Percentiles rank a stretch among this genome's conserved stretches.
phyloP scores from a whole-genome alignment of 2,797 vertebrate genomes.

The Tapirus indicus region DNA sequence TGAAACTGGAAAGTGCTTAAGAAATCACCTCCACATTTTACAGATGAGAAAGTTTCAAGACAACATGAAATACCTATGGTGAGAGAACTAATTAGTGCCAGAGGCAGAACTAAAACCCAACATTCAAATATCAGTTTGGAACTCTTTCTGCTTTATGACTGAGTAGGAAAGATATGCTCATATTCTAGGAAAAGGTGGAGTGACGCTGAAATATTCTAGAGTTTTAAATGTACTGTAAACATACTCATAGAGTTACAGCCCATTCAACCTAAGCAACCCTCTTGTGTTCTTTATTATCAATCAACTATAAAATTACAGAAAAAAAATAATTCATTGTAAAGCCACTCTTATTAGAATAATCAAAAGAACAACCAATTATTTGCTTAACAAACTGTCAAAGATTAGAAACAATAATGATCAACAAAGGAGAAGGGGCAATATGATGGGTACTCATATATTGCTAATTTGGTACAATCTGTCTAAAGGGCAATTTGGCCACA shows the following conservation, averaged over 20 bases:
- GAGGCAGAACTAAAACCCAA: conserved; percentile 42
- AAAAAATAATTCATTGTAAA: conserved; percentile 63
- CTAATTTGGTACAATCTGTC: conserved; percentile 61
- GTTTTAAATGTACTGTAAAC: conserved; percentile 39
- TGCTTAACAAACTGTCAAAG: conserved; percentile 63
- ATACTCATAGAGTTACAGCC: conserved; percentile 29
- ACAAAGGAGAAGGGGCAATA: neutral
- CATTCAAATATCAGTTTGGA: conserved; percentile 29
- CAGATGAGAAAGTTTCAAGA: conserved; percentile 36
- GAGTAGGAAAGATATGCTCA: neutral
- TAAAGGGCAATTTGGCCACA: conserved; percentile 59
- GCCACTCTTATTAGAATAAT: conserved; percentile 32
- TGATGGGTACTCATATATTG: neutral
- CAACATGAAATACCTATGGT: conserved; percentile 44
- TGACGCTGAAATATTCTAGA: conserved; percentile 36
- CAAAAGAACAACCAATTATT: conserved; percentile 58
- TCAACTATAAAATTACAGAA: conserved; percentile 62
- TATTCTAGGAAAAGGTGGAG: neutral
- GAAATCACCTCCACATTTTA: conserved; percentile 30
- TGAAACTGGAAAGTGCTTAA: conserved; percentile 53
- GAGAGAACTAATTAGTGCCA: conserved; percentile 11
- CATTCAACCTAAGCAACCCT: conserved; percentile 26
- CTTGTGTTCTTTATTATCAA: conserved; percentile 53
- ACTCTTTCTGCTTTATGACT: conserved; percentile 43
- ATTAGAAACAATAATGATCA: conserved; percentile 27